Percentiles rank a stretch among this genome's conserved stretches.
These are phyloP conservation scores for Sinodicranocentrus sp. DNA, from an alignment of 2,888 invertebrate genomes.

Conservation along the genomic window DNA sequence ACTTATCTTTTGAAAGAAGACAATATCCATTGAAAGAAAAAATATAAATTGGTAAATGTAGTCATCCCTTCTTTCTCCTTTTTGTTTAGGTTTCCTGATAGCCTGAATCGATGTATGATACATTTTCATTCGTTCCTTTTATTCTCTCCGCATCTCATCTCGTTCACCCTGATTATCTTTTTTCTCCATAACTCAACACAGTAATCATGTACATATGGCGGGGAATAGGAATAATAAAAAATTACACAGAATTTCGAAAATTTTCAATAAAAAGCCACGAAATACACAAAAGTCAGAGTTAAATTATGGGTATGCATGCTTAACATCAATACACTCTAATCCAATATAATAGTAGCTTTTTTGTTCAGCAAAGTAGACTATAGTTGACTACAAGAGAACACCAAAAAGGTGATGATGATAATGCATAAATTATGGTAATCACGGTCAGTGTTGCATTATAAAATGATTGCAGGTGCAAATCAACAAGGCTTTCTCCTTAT, in stretches of 20 bases:
- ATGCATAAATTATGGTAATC: conserved; percentile 63
- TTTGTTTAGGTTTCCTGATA: conserved; percentile 39
- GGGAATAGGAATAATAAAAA: no score
- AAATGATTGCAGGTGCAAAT: conserved; percentile 57
- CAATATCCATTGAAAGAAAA: no score
- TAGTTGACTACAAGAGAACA: no score
- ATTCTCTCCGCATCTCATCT: no score
- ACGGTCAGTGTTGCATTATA: conserved; percentile 44
- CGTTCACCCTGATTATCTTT: no score
- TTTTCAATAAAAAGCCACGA: not conserved
- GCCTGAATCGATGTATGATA: conserved; percentile 32
- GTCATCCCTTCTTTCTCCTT: no score
- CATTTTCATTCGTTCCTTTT: no score
- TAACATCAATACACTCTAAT: not conserved
- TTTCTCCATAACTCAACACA: not conserved
- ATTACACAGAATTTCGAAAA: not conserved
- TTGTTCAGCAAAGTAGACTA: conserved; percentile 8
- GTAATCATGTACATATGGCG: not conserved
- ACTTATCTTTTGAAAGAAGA: no score
- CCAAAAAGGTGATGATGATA: conserved; percentile 41
- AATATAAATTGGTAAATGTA: no score
- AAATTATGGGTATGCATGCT: no score
- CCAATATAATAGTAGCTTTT: conserved; percentile 2
- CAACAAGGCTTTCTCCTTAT: conserved; percentile 51
- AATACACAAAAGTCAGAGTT: not conserved